Evolutionary conservation across 2,113 vertebrate genomes (phyloP), one percentile per base, ranked within the genome.

Genomic region (Hiodon tergisus): DNA sequence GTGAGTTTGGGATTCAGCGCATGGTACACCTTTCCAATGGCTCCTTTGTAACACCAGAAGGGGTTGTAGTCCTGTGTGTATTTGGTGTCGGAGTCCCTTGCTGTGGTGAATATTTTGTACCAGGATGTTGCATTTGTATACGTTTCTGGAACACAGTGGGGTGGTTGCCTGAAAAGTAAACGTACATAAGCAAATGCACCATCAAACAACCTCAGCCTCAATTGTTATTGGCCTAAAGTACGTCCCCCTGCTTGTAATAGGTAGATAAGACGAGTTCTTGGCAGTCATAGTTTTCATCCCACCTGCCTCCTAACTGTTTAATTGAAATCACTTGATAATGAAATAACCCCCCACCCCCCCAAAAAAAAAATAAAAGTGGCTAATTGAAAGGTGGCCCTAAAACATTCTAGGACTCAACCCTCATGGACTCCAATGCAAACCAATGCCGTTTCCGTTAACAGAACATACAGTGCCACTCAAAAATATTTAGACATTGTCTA

Each of bases 1-100:
- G 96, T 98, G 1, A 99, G 93, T 78, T 99, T 99, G 78, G 97
- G 96, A 76, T 98, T 99, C 78, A 99, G 88, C 54, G 95, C 90
- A 0, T 99, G 97, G 82, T 99, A 99, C 74, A 99, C 94, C 80
- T 99, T 99, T 58, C 97, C 97, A 3, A 99, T 91, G 50, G 97
- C 97, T 80, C 97, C 96, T 83, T 99, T 99, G 77, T 98, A 99
- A 94, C 96, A 99, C 96, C 96, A 99, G 90, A 99, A 96, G 0
- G 97, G 96, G 84, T 98, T 99, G 85, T 98, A 98, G 78, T 99
- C 97, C 83, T 99, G 97, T 4, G 94, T 91, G 61, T 99, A 98
- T 83, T 97, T 98, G 17, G 96, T 97, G 63, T 95, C 94, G 0
- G 96, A 94, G 82, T 99, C 97, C 1, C 97, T 91, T 17, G 93